Conservation (phyloP, 2,797 vertebrate genomes). For the Mustela erminea region DNA sequence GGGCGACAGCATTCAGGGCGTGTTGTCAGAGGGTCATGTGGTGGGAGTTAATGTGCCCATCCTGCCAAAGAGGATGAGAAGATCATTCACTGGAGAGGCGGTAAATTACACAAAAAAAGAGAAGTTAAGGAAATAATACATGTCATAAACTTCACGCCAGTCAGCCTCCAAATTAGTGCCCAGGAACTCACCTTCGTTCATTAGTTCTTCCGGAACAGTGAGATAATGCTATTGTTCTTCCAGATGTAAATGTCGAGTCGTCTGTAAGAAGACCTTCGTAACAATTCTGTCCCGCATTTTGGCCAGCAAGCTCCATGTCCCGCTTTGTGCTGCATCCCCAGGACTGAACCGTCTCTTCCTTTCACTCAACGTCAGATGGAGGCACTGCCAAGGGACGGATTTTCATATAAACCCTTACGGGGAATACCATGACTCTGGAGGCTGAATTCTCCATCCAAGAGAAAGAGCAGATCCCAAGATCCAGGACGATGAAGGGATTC, state of each 20-base stretch:
- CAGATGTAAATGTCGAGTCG: neutral
- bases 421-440: neutral
- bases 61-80: neutral
- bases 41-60: neutral
- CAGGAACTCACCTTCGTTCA: neutral
- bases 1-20: neutral
- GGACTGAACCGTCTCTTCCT: rapidly evolving
- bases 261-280: neutral
- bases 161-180: neutral
- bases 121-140: neutral
- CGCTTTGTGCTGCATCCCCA: neutral
- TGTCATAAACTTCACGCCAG: neutral
- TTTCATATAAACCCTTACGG: neutral
- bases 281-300: neutral
- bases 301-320: no score
- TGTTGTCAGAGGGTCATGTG: neutral
- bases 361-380: neutral
- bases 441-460: neutral
- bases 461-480: neutral
- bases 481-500: neutral
- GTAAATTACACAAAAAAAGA: neutral
- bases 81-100: neutral
- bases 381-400: neutral
- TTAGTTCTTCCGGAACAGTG: neutral
- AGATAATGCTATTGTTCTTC: neutral